phyloP scores from a whole-genome alignment of 2,113 vertebrate genomes.

The Coracopsis vasa region DNA sequence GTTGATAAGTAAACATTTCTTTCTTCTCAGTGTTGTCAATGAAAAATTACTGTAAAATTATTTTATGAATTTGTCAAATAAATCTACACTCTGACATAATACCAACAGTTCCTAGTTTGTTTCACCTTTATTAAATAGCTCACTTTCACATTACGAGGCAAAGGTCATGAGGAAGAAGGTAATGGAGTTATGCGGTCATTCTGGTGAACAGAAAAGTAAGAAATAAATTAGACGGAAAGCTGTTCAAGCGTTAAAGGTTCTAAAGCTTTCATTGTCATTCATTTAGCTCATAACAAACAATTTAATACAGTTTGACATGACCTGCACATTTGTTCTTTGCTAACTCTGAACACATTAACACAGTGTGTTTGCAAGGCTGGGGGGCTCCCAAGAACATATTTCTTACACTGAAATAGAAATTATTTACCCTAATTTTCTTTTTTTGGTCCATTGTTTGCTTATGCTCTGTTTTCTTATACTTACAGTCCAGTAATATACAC shows the following conservation, averaged over 20 bases:
- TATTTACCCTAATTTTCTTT: not conserved
- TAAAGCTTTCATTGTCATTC: slow-evolving; percentile 57
- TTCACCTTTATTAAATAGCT: slow-evolving; percentile 9
- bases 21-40: not conserved
- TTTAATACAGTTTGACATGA: slow-evolving; percentile 54
- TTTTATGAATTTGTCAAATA: not conserved
- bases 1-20: not conserved
- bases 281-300: slow-evolving; percentile 56
- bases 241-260: slow-evolving; percentile 26
- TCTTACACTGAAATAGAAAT: not conserved
- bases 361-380: slow-evolving; percentile 19
- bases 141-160: not conserved
- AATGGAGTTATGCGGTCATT: slow-evolving; percentile 5
- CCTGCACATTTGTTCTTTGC: slow-evolving; percentile 23
- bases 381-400: not conserved
- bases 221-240: slow-evolving; percentile 47
- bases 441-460: not conserved
- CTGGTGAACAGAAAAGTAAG: not conserved
- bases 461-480: not conserved
- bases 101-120: not conserved
- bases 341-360: slow-evolving; percentile 15
- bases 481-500: not conserved
- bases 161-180: not conserved
- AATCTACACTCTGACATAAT: not conserved
- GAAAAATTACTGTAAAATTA: not conserved